Evolutionary conservation across 1,140 invertebrate species (phyloP), one percentile per base, ranked within the genome.

Genomic region (Sycophaga agraensis): DNA sequence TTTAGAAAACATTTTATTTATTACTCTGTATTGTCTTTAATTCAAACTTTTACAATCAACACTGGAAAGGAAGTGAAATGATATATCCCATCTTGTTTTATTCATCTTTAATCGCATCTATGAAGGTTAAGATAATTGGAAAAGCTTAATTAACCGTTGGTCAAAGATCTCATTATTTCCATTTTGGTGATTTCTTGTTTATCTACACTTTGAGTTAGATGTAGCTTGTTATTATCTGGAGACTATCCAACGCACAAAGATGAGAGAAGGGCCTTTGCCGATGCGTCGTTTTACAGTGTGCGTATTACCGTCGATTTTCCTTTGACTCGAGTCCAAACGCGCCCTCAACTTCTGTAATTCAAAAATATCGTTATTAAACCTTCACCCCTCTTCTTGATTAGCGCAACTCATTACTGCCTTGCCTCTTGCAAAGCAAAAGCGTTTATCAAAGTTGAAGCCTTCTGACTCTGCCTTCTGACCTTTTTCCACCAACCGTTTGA

Each of bases 331-430:
- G 16, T 0, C 22, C 40, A 43, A 7, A 35, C 12, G 37, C 17
- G 17, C 31, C 12, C 11, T 37, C 39, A 54, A 48, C 28, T 61
- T 48, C n/a, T 54, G 16, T 48, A 48, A 31, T 49, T 48, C 40
- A 46, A 61, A 61, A 61, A 54, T 46, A 46, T n/a, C n/a, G 58
- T 28, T 28, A 28, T 19, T 21, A 46, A 4, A 53, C 49, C 5
- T 1, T 28, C 43, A 7, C 12, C 24, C 11, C 49, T 34, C 28
- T 61, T 45, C 28, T 61, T 45, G 54, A 61, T 61, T 61, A 61
- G 46, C 21, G 51, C 39, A 55, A 61, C 59, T 61, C 59, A 55
- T 61, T 61, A 53, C 39, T 14, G 22, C 19, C 2, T 31, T 53
- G 37, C 21, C 28, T 40, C 26, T 50, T 17, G 8, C 26, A 19